Percentiles rank a stretch among this genome's conserved stretches.
phyloP scores from a whole-genome alignment of 2,113 vertebrate genomes.

The Azemiops feae region DNA sequence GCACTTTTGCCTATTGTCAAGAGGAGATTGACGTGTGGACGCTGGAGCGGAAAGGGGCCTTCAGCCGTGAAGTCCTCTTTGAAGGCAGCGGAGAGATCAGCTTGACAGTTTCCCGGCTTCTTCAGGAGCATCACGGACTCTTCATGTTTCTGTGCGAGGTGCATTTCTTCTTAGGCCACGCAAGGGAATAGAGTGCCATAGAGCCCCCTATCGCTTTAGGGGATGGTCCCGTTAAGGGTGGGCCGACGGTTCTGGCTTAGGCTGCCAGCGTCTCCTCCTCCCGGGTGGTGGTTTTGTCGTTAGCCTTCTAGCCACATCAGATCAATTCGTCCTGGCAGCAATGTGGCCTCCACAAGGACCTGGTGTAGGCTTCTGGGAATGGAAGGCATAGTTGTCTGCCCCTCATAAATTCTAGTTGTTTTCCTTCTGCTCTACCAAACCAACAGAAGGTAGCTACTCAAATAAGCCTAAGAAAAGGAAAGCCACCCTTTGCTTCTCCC shows the following conservation, averaged over 20 bases:
- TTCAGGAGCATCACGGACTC: conserved; percentile 92
- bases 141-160: conserved; percentile 98
- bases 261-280: neutral
- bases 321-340: neutral
- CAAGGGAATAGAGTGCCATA: neutral
- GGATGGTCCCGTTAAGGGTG: neutral
- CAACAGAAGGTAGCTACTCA: neutral
- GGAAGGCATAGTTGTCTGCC: neutral
- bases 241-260: neutral
- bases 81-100: conserved; percentile 79
- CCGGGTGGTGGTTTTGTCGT: neutral
- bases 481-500: too few species aligned
- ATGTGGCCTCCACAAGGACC: neutral
- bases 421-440: neutral
- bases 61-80: conserved; percentile 89
- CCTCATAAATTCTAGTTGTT: neutral
- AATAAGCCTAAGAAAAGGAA: neutral
- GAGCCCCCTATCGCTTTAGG: neutral
- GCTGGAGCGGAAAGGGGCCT: conserved; percentile 90
- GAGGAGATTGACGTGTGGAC: conserved; percentile 99
- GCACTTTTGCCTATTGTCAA: conserved; percentile 96
- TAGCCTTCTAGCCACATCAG: neutral
- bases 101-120: conserved; percentile 83
- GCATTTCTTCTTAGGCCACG: neutral
- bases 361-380: neutral